Base-by-base conservation (phyloP, 2,113 vertebrate genomes). In the Heloderma charlesbogerti region DNA sequence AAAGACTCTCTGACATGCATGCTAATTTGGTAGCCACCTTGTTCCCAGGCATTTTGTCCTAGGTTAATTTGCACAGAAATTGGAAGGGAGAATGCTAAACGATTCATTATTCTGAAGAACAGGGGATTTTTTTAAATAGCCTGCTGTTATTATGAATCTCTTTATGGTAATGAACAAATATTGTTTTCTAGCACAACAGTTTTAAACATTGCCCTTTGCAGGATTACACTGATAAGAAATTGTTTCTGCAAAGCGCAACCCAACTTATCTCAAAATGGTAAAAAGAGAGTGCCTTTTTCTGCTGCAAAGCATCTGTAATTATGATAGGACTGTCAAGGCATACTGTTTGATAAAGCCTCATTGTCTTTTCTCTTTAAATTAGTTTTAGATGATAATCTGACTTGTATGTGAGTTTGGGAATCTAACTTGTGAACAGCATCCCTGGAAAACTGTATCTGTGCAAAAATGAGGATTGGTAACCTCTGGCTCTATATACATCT, bases 201-300 rank as follows among this genome's bases (percentile, higher is more conserved):
- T 83, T 0, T 83, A 87, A 90, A 82, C 74, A 79, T 40, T 22
- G 40, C 18, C 71, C 84, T 82, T 93, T 88, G 27, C 45, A 86
- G 34, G 66, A 84, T 43, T 84, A 27, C 0, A 37, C 0, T 29
- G 31, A 66, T 40, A 90, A 87, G 51, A 93, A 90, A 86, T 91
- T 43, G 67, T 91, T 92, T 77, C 51, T 87, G 6, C 45, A 92
- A 75, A 79, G 86, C 86, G 3, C n/a, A 45, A 89, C 34, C 87
- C 92, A 45, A 91, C 91, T 83, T 31, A 90, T 93, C 88, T 0
- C 1, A 93, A 94, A 93, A 48, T 20, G 18, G 43, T 15, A 71
- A 69, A 71, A 2, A 5, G 45, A 57, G 8, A 40, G n/a, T 3
- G 12, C 8, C 3, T 2, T 27, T 22, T 37, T 8, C 6, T 37